Evolutionary conservation across 1,140 invertebrate species (phyloP), one percentile per base, ranked within the genome.

Genomic region (Heliconius hewitsoni): DNA sequence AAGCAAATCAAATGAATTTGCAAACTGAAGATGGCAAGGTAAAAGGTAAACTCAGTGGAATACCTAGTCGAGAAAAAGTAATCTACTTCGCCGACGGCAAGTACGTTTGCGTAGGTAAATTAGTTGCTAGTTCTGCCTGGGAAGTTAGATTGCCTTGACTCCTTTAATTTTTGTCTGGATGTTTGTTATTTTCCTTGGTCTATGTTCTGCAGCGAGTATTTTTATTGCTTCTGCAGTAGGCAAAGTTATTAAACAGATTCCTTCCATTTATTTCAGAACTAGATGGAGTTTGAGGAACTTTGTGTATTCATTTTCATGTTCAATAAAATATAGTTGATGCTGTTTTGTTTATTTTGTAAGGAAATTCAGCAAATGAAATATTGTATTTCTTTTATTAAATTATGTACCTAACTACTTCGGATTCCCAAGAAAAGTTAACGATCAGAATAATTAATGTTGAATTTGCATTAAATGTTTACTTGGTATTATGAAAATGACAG

Each of bases 31-130:
- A 79, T 78, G 74, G 71, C 80, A 78, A 55, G 42, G 71, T 19
- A 79, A 81, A 82, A 82, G 66, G 79, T 82, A 82, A 84, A 84
- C 75, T 74, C 73, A 80, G 80, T 82, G 80, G 82, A 84, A 87
- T 87, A 46, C 42, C 42, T 46, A 85, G 84, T 81, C 78, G 75
- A 81, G 81, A 81, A 86, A 85, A 87, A 87, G 84, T 86, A 86
- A 86, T 87, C 84, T 82, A 84, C 83, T 84, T 81, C 76, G 77
- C 83, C 74, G 81, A 81, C 71, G 76, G 83, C 83, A 81, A 77
- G 80, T 84, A 85, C 82, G 86, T 87, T 87, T 87, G 84, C 86
- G 83, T 85, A 87, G 81, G 86, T 84, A 87, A 87, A 87, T 87
- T 87, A 87, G 84, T 87, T 87, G 84, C 82, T 87, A 84, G 82